Evolutionary conservation across 2,797 vertebrate genomes (phyloP).

Genomic region (Perodicticus potto): DNA sequence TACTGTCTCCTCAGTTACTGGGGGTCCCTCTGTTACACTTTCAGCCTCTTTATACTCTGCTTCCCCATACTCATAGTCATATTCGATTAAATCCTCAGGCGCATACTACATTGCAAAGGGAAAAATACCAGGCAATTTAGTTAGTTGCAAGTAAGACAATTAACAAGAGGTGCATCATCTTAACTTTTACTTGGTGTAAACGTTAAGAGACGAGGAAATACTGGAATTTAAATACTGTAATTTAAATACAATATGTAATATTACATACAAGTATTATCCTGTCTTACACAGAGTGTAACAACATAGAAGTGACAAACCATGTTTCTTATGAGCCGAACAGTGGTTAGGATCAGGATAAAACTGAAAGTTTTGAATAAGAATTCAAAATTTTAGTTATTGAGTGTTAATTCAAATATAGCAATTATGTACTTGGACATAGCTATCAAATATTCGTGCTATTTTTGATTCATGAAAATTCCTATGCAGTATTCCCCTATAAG

Average conservation of each 20-base stretch:
- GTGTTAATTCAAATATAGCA: slow-evolving; percentile 23
- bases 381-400: slow-evolving; percentile 62
- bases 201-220: slow-evolving; percentile 73
- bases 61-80: slow-evolving; percentile 98
- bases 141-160: slow-evolving; percentile 87
- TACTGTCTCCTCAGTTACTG: slow-evolving; percentile 92
- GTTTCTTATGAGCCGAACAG: slow-evolving; percentile 30
- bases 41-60: slow-evolving; percentile 92
- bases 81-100: slow-evolving; percentile 95
- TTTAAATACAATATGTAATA: too few relatives aligned
- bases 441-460: not conserved
- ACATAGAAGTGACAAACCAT: slow-evolving; percentile 72
- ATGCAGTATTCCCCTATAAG: not conserved
- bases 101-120: slow-evolving; percentile 93
- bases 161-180: slow-evolving; percentile 77
- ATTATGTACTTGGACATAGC: not conserved
- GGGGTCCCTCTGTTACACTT: slow-evolving; percentile 89
- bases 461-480: not conserved
- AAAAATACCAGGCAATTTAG: slow-evolving; percentile 87
- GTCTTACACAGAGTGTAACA: slow-evolving; percentile 52
- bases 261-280: slow-evolving; percentile 42
- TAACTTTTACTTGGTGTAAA: slow-evolving; percentile 84
- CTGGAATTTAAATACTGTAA: not conserved
- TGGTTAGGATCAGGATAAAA: slow-evolving; percentile 46
- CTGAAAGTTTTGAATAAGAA: slow-evolving; percentile 50